These are phyloP conservation scores for Malaclemys terrapin DNA, from an alignment of 2,113 vertebrate species.

Conservation along the genomic window DNA sequence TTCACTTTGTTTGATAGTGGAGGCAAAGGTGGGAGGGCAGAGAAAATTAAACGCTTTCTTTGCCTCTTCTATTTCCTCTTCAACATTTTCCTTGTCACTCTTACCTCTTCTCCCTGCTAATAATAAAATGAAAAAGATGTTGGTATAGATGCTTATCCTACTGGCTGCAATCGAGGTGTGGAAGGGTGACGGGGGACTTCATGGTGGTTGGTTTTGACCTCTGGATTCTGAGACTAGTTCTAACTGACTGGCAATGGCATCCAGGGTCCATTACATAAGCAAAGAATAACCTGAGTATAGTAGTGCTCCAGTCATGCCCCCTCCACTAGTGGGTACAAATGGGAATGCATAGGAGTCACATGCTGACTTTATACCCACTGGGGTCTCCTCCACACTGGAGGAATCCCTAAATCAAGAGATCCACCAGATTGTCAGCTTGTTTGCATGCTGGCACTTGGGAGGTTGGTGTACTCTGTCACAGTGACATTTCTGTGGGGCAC, in stretches of 20 bases:
- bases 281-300: not conserved
- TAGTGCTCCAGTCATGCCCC: not conserved
- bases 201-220: not conserved
- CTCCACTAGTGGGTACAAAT: not conserved
- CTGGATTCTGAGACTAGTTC: not conserved
- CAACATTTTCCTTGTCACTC: not conserved
- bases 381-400: not conserved
- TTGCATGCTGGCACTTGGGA: not conserved
- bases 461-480: not conserved
- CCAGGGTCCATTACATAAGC: not conserved
- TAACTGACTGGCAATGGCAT: not conserved
- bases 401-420: not conserved
- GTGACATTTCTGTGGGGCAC: not conserved
- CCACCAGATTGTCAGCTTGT: not conserved
- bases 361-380: not conserved
- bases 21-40: not conserved
- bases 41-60: not conserved
- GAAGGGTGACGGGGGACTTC: not conserved
- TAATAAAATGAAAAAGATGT: not conserved
- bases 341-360: not conserved
- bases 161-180: not conserved
- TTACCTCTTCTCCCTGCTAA: not conserved
- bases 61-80: not conserved
- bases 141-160: not conserved
- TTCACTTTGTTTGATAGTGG: not conserved